Evolutionary conservation across 2,888 invertebrate species (phyloP).

Genomic region (Metellina segmentata): DNA sequence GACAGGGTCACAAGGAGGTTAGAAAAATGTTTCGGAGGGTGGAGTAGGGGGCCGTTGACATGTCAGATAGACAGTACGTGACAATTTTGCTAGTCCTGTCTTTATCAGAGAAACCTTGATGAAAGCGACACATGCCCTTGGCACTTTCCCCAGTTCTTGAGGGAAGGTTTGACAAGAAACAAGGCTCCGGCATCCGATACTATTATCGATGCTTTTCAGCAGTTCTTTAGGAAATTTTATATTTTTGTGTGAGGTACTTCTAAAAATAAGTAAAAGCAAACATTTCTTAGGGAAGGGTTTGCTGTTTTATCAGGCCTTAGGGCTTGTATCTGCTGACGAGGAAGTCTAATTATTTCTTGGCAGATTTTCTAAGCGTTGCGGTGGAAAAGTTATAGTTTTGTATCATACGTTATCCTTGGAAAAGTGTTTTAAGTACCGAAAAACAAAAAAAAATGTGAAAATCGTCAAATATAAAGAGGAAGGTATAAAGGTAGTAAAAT

Average conservation of each 20-base stretch:
- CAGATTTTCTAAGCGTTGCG: neutral
- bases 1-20: conserved; percentile 12
- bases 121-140: conserved; percentile 46
- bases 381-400: too few species aligned
- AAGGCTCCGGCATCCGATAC: conserved; percentile 22
- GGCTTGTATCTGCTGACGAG: neutral
- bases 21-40: conserved; percentile 6
- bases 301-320: neutral
- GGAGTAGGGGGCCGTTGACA: conserved; percentile 17
- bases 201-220: conserved; percentile 9
- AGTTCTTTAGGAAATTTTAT: neutral
- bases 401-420: too few species aligned
- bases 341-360: neutral
- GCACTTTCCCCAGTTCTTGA: conserved; percentile 21
- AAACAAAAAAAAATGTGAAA: too few species aligned
- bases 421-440: too few species aligned
- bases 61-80: conserved; percentile 48
- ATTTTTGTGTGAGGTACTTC: neutral
- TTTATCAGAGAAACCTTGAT: conserved; percentile 2
- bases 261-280: neutral
- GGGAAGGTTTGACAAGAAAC: conserved; percentile 44
- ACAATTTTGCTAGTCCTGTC: conserved; percentile 36
- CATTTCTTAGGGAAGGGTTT: neutral
- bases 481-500: too few species aligned
- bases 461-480: too few species aligned